Conservation (phyloP, 2,113 vertebrate species). For the Pluvianellus socialis region DNA sequence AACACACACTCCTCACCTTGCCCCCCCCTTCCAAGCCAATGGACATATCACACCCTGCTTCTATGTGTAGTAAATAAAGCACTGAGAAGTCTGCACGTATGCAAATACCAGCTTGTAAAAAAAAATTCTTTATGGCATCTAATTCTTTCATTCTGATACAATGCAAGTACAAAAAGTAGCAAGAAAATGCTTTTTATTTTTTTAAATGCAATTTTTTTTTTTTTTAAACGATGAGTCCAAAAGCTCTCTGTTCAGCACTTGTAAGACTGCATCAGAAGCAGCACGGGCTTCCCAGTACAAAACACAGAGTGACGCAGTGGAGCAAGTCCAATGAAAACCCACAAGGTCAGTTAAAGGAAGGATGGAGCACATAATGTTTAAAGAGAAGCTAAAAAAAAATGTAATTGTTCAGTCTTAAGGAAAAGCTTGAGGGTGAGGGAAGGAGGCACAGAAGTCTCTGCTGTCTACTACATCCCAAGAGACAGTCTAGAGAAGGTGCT, state of each 20-base stretch:
- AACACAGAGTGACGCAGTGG: background rate
- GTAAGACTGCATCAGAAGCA: background rate
- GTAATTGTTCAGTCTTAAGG: background rate
- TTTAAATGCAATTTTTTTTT: background rate
- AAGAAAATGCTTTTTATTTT: background rate
- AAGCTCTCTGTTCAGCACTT: background rate
- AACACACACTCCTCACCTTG: too few species aligned
- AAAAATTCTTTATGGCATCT: background rate
- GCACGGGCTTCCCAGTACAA: background rate
- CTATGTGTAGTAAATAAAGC: background rate
- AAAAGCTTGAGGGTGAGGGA: background rate
- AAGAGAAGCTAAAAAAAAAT: background rate
- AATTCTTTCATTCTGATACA: background rate
- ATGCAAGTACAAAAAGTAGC: background rate
- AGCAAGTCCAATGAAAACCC: background rate
- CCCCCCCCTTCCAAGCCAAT: fast-evolving
- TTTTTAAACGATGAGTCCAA: background rate
- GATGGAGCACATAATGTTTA: background rate
- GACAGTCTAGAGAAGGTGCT: background rate
- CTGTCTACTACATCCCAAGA: background rate
- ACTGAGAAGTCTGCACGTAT: background rate
- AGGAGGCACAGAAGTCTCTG: background rate
- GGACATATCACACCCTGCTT: background rate
- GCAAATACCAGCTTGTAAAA: background rate
- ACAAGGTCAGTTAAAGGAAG: background rate